A percentile compares a stretch with the other conserved stretches of the same genome.
phyloP scores from a whole-genome alignment of 2,113 vertebrate genomes.

The Neotoma lepida region DNA sequence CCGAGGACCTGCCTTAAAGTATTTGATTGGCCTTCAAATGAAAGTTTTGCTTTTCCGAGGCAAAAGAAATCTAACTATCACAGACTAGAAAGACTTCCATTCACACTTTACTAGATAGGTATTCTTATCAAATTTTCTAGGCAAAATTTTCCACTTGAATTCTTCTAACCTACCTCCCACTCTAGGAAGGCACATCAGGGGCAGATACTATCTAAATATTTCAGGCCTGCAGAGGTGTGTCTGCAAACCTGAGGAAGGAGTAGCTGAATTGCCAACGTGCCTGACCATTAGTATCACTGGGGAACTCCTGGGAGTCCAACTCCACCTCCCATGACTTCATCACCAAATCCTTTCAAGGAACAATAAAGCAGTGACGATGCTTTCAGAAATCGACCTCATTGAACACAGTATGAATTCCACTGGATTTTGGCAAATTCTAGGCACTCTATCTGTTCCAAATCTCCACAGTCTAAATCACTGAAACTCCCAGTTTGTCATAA shows the following conservation, averaged over 20 bases:
- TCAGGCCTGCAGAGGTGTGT: neutral
- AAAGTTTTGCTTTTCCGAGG: constrained; percentile 40
- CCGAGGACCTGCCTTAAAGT: constrained; percentile 48
- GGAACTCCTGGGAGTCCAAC: neutral
- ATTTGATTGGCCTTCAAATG: constrained; percentile 54
- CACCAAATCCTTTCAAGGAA: neutral
- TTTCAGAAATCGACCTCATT: neutral
- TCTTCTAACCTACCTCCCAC: neutral
- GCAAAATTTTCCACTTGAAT: constrained; percentile 41
- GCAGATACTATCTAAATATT: neutral
- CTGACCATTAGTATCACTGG: neutral
- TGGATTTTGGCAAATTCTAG: constrained; percentile 2
- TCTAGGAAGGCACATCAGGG: neutral
- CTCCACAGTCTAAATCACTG: neutral
- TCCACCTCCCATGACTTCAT: neutral
- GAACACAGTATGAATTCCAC: neutral
- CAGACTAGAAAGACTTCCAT: constrained; percentile 6
- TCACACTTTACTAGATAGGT: neutral
- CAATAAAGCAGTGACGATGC: neutral
- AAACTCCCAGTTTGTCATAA: neutral
- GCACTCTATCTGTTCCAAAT: neutral
- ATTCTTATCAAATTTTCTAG: constrained; percentile 25
- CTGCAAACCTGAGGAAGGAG: neutral
- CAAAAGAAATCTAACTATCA: constrained; percentile 48
- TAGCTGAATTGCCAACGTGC: neutral